Percentiles rank a stretch among this genome's conserved stretches.
Conservation (phyloP, 2,797 vertebrate genomes). For the Acrocephalus scirpaceus region DNA sequence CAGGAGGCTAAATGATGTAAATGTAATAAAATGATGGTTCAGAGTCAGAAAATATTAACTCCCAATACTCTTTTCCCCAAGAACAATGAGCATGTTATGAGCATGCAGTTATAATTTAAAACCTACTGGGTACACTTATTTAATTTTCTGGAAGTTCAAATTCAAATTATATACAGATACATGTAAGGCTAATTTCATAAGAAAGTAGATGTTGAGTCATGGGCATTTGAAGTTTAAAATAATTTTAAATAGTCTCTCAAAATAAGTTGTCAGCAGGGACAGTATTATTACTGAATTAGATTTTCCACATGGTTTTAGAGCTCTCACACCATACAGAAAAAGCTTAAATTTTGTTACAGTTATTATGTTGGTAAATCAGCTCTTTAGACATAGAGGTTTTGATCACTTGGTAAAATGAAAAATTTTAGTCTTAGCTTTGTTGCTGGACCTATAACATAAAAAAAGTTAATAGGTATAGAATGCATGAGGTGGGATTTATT, state of each 20-base stretch:
- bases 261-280: not conserved
- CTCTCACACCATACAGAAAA: not conserved
- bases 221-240: not conserved
- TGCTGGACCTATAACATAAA: not conserved
- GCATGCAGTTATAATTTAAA: not conserved
- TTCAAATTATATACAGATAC: not conserved
- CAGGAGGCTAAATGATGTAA: not conserved
- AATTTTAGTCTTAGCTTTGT: not conserved
- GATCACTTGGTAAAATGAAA: not conserved
- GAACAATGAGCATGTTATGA: not conserved
- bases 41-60: not conserved
- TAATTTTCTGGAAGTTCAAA: not conserved
- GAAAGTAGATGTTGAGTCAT: not conserved
- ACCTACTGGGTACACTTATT: not conserved
- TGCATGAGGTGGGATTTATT: not conserved
- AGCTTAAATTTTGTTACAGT: not conserved
- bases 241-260: not conserved
- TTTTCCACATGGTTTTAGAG: not conserved
- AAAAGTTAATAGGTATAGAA: not conserved
- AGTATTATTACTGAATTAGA: not conserved
- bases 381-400: not conserved
- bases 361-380: not conserved
- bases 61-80: accelerated
- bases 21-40: not conserved
- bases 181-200: not conserved